A percentile compares a stretch with the other conserved stretches of the same genome.
phyloP scores from a whole-genome alignment of 1,140 invertebrate genomes.

The Centruroides sculpturatus region DNA sequence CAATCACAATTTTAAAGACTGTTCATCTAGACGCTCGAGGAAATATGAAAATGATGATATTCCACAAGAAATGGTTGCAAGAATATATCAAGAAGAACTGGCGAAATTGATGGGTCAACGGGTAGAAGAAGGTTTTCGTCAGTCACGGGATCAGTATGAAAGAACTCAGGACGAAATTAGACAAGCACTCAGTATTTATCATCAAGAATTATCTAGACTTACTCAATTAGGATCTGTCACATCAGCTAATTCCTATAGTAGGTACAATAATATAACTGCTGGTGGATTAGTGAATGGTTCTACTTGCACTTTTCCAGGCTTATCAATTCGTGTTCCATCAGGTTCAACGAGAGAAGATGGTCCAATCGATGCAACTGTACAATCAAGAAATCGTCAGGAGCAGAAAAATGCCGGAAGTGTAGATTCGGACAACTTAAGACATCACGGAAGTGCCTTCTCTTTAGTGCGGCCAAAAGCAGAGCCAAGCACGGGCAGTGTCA shows the following conservation, averaged over 20 bases:
- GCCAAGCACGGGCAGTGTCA: constrained; percentile 26
- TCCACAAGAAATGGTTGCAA: constrained; percentile 89
- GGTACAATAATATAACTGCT: not conserved
- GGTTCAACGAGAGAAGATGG: constrained; percentile 2
- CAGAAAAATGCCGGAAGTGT: not conserved
- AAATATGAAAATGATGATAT: constrained; percentile 72
- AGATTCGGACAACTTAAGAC: constrained; percentile 37
- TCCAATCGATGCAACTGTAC: constrained; percentile 10
- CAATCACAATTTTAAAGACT: no score
- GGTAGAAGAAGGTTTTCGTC: constrained; percentile 18
- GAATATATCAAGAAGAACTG: constrained; percentile 92
- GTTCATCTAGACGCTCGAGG: no score
- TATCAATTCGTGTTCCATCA: no score
- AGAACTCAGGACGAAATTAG: constrained; percentile 71
- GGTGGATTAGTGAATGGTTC: not conserved
- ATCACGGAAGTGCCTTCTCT: constrained; percentile 69
- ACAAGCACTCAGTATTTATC: constrained; percentile 77
- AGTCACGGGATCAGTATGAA: constrained; percentile 33
- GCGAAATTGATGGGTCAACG: constrained; percentile 67
- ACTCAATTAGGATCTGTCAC: constrained; percentile 22
- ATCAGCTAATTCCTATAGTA: constrained; percentile 2
- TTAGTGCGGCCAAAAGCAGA: constrained; percentile 65
- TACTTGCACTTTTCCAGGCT: not conserved
- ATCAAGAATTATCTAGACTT: constrained; percentile 73
- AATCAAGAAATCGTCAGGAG: not conserved